phyloP scores from a whole-genome alignment of 2,797 vertebrate species.

The Meriones psammophilus region DNA sequence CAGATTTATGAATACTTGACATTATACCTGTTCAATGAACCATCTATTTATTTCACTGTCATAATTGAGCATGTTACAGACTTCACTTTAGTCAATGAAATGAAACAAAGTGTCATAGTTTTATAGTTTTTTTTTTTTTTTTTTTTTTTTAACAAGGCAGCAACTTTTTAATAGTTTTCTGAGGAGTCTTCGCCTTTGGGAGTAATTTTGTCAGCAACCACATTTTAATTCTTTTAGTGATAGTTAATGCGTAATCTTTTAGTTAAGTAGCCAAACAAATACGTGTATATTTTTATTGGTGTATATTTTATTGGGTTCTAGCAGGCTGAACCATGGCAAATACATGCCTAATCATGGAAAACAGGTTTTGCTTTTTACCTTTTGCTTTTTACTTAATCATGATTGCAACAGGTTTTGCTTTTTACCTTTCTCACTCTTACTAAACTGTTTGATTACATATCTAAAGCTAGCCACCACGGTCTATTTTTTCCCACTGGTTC shows the following conservation, averaged over 20 bases:
- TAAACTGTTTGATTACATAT: neutral
- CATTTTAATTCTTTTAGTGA: neutral
- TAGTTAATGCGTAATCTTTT: neutral
- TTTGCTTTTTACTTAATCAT: neutral
- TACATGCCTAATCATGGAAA: neutral
- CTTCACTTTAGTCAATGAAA: conserved; percentile 76
- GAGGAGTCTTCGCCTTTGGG: neutral
- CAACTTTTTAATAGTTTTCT: conserved; percentile 36
- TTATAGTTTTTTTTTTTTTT: too few species aligned
- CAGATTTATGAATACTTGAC: conserved; percentile 68
- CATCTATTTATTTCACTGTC: conserved; percentile 65
- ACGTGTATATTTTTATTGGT: neutral
- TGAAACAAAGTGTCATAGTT: conserved; percentile 28
- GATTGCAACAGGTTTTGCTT: neutral
- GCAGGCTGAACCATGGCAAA: neutral
- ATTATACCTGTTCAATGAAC: conserved; percentile 69
- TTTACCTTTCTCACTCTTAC: neutral
- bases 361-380: too few species aligned
- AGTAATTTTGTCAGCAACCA: neutral
- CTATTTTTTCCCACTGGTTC: neutral
- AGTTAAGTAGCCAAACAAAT: conserved; percentile 50
- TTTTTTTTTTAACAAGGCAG: conserved; percentile 4
- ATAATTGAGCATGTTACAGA: conserved; percentile 67
- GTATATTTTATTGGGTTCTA: neutral
- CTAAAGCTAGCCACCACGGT: neutral